Evolutionary conservation across 2,113 vertebrate genomes (phyloP), one percentile per base, ranked within the genome.

Genomic region (Phainopepla nitens): DNA sequence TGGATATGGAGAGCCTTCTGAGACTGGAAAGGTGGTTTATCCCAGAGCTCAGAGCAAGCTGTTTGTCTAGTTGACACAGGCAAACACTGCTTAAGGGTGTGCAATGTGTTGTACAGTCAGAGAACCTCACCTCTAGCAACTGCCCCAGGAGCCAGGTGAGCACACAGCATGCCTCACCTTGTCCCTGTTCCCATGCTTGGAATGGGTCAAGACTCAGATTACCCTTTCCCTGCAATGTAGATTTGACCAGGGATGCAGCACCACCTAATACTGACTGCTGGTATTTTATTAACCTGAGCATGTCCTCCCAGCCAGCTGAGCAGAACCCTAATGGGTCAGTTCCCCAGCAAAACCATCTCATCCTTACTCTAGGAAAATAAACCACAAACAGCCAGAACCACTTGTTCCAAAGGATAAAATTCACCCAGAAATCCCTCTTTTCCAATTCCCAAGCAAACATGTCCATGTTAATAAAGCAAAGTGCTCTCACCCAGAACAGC

Each of bases 351-450:
- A 92, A 39, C 28, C 47, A 33, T 8, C 29, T 62, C 25, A 54
- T 51, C 47, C n/a, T 25, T 28, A 29, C n/a, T 36, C 82, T 1
- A 4, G 64, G 33, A 87, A 77, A 71, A 90, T 20, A 73, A 85
- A 70, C 17, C 31, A 28, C 25, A 54, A 31, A 35, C 11, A 73
- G 39, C 11, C 62, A 86, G 93, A 75, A 66, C 33, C 35, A 65
- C 13, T 51, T 42, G 19, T 87, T 93, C 76, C 41, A 80, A 88
- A 82, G 19, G 39, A 70, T 62, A 88, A 94, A 78, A 95, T 53
- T 60, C 25, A 51, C 62, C 64, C 45, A 70, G 64, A 91, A 94
- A 86, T 71, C 33, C 33, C 15, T 11, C 15, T 88, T 77, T 85
- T 86, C 39, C 71, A 70, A 68, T 60, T 90, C 64, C 78, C 69